Percentiles rank a stretch among this genome's conserved stretches.
Evolutionary conservation across 2,113 vertebrate genomes (phyloP).

Genomic region (Boleophthalmus pectinirostris): DNA sequence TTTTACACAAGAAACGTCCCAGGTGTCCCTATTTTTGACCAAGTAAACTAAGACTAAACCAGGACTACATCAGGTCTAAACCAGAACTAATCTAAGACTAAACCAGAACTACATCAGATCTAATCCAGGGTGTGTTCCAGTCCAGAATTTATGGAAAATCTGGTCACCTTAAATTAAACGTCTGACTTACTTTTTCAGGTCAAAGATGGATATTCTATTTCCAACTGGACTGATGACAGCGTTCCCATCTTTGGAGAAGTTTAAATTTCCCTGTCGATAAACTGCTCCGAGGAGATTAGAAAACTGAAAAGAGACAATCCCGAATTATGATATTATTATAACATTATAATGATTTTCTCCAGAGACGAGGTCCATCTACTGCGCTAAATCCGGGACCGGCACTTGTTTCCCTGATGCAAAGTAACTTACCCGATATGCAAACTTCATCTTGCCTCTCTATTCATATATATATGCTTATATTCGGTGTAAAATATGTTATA

Average conservation of each 20-base stretch:
- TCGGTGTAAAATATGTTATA: neutral
- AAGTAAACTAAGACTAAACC: too few relatives aligned
- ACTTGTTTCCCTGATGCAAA: neutral
- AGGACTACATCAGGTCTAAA: too few relatives aligned
- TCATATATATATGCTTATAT: neutral
- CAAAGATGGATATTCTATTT: slow-evolving; percentile 90
- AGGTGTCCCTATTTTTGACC: too few relatives aligned
- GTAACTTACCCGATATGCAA: slow-evolving; percentile 75
- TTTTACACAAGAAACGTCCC: too few relatives aligned
- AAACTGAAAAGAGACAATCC: slow-evolving; percentile 76
- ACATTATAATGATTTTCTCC: too few relatives aligned
- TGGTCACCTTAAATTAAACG: too few relatives aligned
- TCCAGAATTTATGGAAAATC: too few relatives aligned
- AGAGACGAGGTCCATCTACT: neutral
- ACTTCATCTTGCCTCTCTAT: slow-evolving; percentile 71
- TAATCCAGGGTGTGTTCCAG: too few relatives aligned
- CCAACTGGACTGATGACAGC: slow-evolving; percentile 92
- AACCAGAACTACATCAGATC: too few relatives aligned
- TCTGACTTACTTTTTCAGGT: slow-evolving; percentile 89
- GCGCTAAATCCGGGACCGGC: neutral
- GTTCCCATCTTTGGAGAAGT: slow-evolving; percentile 87
- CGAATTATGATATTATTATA: neutral
- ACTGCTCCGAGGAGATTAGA: slow-evolving; percentile 92
- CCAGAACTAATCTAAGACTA: too few relatives aligned
- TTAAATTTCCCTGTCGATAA: slow-evolving; percentile 90